These are phyloP conservation scores for Drosophila nebulosa DNA, from an alignment of 1,140 invertebrate genomes.

Conservation along the genomic window DNA sequence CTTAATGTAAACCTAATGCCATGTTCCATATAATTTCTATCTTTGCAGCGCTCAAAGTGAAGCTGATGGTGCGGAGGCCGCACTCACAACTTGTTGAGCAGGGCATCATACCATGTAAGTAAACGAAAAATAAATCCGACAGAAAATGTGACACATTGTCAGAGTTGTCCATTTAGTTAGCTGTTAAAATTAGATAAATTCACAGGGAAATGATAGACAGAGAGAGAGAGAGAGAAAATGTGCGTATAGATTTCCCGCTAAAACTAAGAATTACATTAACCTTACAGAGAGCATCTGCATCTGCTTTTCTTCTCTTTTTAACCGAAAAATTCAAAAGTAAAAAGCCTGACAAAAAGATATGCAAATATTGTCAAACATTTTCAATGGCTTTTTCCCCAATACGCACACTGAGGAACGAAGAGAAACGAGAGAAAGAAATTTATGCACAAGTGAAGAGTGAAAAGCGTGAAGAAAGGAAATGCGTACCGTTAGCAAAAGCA, in stretches of 20 bases:
- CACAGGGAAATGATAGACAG: neutral
- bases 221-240: neutral
- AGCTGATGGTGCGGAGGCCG: conserved; percentile 96
- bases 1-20: neutral
- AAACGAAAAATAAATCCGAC: conserved; percentile 7
- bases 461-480: conserved; percentile 2
- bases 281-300: conserved; percentile 38
- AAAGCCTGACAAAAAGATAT: conserved; percentile 52
- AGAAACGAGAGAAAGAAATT: conserved; percentile 40
- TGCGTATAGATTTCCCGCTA: neutral
- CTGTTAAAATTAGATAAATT: conserved; percentile 1
- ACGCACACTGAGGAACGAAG: neutral
- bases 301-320: conserved; percentile 6
- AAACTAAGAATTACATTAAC: conserved; percentile 61
- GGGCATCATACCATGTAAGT: conserved; percentile 99
- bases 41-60: conserved; percentile 96
- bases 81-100: conserved; percentile 97
- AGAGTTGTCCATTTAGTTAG: neutral
- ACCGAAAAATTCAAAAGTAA: conserved; percentile 15
- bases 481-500: neutral
- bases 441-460: conserved; percentile 40
- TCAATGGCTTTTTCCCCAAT: conserved; percentile 46
- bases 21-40: conserved; percentile 38
- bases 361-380: conserved; percentile 67
- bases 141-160: neutral